Conservation (phyloP, 2,113 vertebrate genomes). For the Spea multiplicata region DNA sequence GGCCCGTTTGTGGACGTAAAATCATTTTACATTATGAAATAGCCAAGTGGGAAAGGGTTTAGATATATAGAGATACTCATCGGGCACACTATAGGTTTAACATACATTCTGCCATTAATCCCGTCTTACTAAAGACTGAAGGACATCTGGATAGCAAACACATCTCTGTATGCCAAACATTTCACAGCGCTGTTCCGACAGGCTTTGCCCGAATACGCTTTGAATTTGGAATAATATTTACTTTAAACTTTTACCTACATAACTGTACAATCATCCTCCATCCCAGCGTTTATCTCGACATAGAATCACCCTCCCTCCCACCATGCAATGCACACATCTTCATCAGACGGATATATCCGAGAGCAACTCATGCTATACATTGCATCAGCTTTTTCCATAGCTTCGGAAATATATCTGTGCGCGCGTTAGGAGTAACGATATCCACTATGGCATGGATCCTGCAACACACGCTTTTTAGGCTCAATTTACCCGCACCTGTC, state of each 20-base stretch:
- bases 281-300: background rate
- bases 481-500: background rate
- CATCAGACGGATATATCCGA: background rate
- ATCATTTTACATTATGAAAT: too few relatives aligned
- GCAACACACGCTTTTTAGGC: background rate
- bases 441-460: background rate
- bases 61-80: too few relatives aligned
- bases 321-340: background rate
- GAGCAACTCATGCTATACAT: constrained; percentile 16
- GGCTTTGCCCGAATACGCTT: background rate
- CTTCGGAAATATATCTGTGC: background rate
- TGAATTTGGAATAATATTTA: background rate
- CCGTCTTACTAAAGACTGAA: too few relatives aligned
- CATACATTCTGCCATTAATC: too few relatives aligned
- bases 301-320: constrained; percentile 1
- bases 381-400: constrained; percentile 14
- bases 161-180: background rate
- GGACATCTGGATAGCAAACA: too few relatives aligned
- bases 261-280: background rate
- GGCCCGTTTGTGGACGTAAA: too few relatives aligned
- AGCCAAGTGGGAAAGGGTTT: too few relatives aligned
- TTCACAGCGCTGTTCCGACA: background rate
- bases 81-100: too few relatives aligned
- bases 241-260: constrained; percentile 30
- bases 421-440: background rate